phyloP scores from a whole-genome alignment of 2,888 invertebrate genomes.

The Tuberolachnus salignus region DNA sequence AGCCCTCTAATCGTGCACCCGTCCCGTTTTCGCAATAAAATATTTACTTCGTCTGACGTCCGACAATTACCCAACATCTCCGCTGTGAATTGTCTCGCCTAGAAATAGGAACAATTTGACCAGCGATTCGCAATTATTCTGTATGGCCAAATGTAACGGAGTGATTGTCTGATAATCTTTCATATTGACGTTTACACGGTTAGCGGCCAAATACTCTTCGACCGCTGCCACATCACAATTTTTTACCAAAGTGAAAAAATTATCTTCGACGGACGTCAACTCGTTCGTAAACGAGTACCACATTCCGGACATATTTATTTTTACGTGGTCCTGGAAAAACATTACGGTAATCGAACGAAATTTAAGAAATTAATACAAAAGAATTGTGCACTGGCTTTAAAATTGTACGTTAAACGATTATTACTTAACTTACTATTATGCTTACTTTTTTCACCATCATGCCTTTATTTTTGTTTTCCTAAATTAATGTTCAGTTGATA shows the following conservation, averaged over 20 bases:
- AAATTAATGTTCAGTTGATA: no score
- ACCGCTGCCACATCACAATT: not conserved
- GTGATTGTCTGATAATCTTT: conserved; percentile 26
- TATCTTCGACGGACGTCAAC: not conserved
- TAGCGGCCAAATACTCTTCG: not conserved
- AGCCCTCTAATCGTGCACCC: conserved; percentile 61
- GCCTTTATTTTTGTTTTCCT: no score
- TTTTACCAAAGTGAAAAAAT: conserved; percentile 25
- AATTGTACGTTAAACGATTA: no score
- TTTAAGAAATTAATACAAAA: no score
- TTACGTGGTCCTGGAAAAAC: conserved; percentile 1
- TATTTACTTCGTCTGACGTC: conserved; percentile 72
- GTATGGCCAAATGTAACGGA: conserved; percentile 24
- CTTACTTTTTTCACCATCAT: no score
- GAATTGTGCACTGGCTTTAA: no score
- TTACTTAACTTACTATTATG: no score
- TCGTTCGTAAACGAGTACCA: conserved; percentile 3
- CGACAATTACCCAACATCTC: conserved; percentile 62
- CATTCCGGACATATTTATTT: not conserved
- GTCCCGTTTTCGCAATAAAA: conserved; percentile 68
- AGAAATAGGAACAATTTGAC: conserved; percentile 32
- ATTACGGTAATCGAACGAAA: no score
- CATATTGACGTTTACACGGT: conserved; percentile 23
- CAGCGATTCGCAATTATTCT: conserved; percentile 22
- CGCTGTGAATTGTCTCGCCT: conserved; percentile 62